phyloP scores from a whole-genome alignment of 2,113 vertebrate genomes.

The Apteryx owenii region DNA sequence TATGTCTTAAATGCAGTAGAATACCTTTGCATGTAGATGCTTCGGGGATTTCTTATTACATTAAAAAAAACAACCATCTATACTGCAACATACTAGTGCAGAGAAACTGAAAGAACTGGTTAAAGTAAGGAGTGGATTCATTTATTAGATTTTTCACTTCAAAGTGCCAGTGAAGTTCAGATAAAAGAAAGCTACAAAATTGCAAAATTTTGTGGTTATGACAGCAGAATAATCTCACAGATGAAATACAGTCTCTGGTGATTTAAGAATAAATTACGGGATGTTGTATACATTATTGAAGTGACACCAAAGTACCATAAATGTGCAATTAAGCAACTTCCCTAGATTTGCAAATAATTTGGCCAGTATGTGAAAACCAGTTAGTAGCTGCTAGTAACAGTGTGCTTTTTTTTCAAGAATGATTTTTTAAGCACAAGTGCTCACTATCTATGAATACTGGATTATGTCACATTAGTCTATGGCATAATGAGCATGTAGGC shows the following conservation, averaged over 20 bases:
- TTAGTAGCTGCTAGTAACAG: background rate
- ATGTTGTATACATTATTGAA: background rate
- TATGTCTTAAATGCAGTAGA: background rate
- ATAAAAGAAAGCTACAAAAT: background rate
- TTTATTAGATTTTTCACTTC: background rate
- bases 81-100: background rate
- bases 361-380: background rate
- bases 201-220: background rate
- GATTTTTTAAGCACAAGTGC: background rate
- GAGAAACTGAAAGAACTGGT: background rate
- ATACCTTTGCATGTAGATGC: background rate
- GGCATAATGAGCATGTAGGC: background rate
- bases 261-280: background rate
- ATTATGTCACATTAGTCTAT: background rate
- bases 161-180: background rate
- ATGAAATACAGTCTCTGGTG: background rate
- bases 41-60: background rate
- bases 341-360: background rate
- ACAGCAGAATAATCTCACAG: background rate
- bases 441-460: background rate
- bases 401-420: rapidly evolving
- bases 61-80: background rate
- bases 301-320: background rate
- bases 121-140: background rate
- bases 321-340: background rate